A percentile compares a stretch with the other conserved stretches of the same genome.
These are phyloP conservation scores for Propithecus coquereli DNA, from an alignment of 2,113 vertebrate genomes.

Conservation along the genomic window DNA sequence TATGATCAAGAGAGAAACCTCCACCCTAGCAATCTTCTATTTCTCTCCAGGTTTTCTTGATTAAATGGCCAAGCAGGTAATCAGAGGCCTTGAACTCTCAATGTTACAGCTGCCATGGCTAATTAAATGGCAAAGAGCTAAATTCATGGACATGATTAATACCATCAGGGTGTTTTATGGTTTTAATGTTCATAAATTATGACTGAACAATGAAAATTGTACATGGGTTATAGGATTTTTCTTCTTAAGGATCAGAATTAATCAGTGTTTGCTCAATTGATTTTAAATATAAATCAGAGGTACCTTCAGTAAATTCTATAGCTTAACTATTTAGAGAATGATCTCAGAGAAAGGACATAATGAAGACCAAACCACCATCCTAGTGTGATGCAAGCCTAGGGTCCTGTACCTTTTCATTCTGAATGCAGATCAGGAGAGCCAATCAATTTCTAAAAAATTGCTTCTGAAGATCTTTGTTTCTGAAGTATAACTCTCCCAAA, in stretches of 20 bases:
- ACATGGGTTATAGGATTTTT: conserved; percentile 68
- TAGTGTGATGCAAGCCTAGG: neutral
- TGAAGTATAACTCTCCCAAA: neutral
- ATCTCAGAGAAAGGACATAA: conserved; percentile 15
- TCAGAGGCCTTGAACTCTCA: conserved; percentile 25
- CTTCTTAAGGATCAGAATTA: conserved; percentile 59
- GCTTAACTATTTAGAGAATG: conserved; percentile 29
- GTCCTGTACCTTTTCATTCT: neutral
- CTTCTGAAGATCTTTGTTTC: conserved; percentile 42
- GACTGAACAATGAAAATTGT: conserved; percentile 49
- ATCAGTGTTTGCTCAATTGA: conserved; percentile 52
- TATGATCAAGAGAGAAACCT: neutral
- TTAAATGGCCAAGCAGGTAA: conserved; percentile 54
- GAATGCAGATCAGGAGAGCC: neutral
- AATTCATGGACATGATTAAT: conserved; percentile 42
- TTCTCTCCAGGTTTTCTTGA: conserved; percentile 45
- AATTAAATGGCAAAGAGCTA: conserved; percentile 47
- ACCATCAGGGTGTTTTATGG: conserved; percentile 39
- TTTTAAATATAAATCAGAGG: conserved; percentile 53
- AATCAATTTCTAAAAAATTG: conserved; percentile 17
- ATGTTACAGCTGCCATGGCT: conserved; percentile 18
- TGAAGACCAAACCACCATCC: neutral
- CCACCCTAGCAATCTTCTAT: neutral
- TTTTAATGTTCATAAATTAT: conserved; percentile 56
- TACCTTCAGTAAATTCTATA: conserved; percentile 11